These are phyloP conservation scores for Delia radicum DNA, from an alignment of 1,140 invertebrate genomes.

Conservation along the genomic window DNA sequence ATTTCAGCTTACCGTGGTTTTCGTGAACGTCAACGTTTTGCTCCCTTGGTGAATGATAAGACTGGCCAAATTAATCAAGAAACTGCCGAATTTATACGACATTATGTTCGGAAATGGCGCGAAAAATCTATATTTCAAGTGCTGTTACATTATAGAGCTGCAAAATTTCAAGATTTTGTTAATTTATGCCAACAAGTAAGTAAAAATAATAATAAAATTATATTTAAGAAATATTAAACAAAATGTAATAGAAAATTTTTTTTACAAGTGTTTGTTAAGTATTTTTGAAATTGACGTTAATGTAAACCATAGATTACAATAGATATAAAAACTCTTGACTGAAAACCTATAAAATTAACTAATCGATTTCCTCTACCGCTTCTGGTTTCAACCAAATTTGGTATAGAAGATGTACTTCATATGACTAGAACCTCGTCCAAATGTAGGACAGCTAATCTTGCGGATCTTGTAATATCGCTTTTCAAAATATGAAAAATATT, in stretches of 20 bases:
- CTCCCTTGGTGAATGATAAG: conserved; percentile 63
- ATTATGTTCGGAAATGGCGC: conserved; percentile 76
- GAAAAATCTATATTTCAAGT: conserved; percentile 79
- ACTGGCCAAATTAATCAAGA: conserved; percentile 68
- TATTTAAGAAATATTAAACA: not conserved
- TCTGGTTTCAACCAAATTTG: too few relatives aligned
- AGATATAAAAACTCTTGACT: too few relatives aligned
- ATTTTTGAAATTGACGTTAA: too few relatives aligned
- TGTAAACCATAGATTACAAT: too few relatives aligned
- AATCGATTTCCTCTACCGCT: too few relatives aligned
- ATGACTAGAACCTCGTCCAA: too few relatives aligned
- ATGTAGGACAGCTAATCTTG: too few relatives aligned
- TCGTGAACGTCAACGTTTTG: conserved; percentile 66
- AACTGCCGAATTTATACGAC: conserved; percentile 70
- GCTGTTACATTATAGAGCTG: conserved; percentile 75
- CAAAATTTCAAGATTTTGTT: conserved; percentile 75
- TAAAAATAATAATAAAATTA: not conserved
- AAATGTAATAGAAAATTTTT: not conserved
- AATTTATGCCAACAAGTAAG: conserved; percentile 80
- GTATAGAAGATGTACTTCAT: too few relatives aligned
- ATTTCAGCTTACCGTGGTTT: conserved; percentile 71
- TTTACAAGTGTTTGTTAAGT: not conserved
- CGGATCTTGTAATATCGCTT: too few relatives aligned
- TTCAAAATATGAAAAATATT: too few relatives aligned
- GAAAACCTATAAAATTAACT: too few relatives aligned